These are phyloP conservation scores for Glareola pratincola DNA, from an alignment of 2,113 vertebrate species.

Conservation along the genomic window DNA sequence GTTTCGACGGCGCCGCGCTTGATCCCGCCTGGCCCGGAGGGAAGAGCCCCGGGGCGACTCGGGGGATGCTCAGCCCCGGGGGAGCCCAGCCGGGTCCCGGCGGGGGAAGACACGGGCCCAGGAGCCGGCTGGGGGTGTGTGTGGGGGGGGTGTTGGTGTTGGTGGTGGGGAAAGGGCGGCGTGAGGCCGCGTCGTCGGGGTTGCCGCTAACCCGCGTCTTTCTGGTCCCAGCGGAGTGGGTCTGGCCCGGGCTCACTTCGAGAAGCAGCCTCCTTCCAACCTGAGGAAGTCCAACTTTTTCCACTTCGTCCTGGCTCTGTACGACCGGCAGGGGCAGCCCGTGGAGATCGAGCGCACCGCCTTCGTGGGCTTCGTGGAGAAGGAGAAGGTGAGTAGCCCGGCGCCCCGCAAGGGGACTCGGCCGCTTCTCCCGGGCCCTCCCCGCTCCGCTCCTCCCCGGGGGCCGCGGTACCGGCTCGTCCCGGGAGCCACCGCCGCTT, in stretches of 20 bases:
- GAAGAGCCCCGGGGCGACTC: neutral
- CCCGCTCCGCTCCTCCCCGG: neutral
- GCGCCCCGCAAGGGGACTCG: neutral
- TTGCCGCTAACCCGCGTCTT: constrained; percentile 64
- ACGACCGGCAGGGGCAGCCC: constrained; percentile 97
- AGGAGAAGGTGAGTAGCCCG: constrained; percentile 89
- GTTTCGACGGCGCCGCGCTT: neutral
- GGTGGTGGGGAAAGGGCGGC: neutral
- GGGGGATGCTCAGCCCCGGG: neutral
- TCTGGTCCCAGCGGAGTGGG: constrained; percentile 92
- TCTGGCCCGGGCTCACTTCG: constrained; percentile 97
- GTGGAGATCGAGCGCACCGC: constrained; percentile 98
- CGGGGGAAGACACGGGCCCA: neutral
- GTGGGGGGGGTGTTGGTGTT: neutral
- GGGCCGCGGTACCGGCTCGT: neutral
- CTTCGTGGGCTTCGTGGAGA: constrained; percentile 97
- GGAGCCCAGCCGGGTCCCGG: neutral
- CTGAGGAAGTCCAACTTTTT: constrained; percentile 99
- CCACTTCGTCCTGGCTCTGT: constrained; percentile 97
- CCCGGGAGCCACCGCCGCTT: neutral
- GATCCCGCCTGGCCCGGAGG: neutral
- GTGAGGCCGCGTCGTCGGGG: neutral
- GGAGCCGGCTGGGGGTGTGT: neutral
- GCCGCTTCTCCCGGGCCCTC: neutral
- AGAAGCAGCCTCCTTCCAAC: constrained; percentile 99